These are phyloP conservation scores for Cremastobaeus sp. DNA, from an alignment of 2,888 invertebrate species.

Conservation along the genomic window DNA sequence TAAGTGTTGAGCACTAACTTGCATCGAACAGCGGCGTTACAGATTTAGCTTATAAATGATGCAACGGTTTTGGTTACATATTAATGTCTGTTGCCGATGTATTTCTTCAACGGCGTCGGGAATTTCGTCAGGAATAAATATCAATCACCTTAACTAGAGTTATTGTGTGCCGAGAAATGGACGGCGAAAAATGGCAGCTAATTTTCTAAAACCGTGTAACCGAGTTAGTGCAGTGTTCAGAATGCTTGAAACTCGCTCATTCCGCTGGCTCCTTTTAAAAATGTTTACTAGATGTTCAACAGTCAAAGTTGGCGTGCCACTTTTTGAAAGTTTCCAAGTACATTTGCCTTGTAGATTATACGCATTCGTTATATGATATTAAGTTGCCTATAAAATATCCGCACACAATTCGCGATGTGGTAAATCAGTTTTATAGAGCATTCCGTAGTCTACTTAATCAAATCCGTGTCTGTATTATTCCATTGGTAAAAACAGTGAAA, in stretches of 20 bases:
- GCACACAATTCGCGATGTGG: neutral
- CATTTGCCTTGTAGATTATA: slow-evolving; percentile 3
- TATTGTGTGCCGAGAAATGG: no score
- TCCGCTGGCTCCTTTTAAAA: no score
- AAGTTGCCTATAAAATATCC: slow-evolving; percentile 30
- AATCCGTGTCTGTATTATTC: no score
- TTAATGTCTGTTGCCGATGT: slow-evolving; percentile 59
- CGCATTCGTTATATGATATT: slow-evolving; percentile 14
- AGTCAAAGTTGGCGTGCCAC: slow-evolving; percentile 33
- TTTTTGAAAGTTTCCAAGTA: neutral
- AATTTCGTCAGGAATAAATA: slow-evolving; percentile 10
- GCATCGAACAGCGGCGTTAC: slow-evolving; percentile 59
- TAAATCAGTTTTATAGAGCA: slow-evolving; percentile 24
- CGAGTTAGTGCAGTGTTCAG: no score
- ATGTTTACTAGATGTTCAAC: slow-evolving; percentile 20
- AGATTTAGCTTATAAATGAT: slow-evolving; percentile 72
- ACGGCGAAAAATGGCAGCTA: no score
- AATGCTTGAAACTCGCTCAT: no score
- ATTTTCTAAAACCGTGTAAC: no score
- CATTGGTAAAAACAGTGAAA: no score
- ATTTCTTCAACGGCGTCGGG: neutral
- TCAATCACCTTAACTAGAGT: no score
- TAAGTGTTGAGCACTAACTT: slow-evolving; percentile 44
- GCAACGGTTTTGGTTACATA: slow-evolving; percentile 64
- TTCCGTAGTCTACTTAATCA: slow-evolving; percentile 6